phyloP scores from a whole-genome alignment of 2,888 invertebrate genomes.

The Sphaerophoria taeniata region DNA sequence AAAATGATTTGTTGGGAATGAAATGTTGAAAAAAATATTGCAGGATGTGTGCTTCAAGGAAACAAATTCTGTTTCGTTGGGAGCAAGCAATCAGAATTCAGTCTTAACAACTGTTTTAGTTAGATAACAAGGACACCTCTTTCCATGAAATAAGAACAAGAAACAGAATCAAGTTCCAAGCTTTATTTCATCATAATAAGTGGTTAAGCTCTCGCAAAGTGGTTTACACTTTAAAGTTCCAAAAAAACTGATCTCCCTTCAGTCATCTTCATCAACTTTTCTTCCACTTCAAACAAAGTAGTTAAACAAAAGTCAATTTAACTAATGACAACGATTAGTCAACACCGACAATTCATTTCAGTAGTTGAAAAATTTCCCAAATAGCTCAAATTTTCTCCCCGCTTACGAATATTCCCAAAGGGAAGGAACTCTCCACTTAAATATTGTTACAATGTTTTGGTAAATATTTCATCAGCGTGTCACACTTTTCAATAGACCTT shows the following conservation, averaged over 20 bases:
- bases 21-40: slow-evolving; percentile 13
- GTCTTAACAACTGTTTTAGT: too few relatives aligned
- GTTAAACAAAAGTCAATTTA: slow-evolving; percentile 6
- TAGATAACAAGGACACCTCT: too few relatives aligned
- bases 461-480: slow-evolving; percentile 61
- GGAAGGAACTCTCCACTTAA: not conserved
- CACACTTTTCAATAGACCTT: slow-evolving; percentile 27
- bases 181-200: too few relatives aligned
- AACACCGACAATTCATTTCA: slow-evolving; percentile 49
- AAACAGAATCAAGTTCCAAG: too few relatives aligned
- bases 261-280: not conserved
- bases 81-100: not conserved
- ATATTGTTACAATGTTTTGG: slow-evolving; percentile 45
- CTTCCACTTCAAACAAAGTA: not conserved
- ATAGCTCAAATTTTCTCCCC: not conserved
- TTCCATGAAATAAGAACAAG: too few relatives aligned
- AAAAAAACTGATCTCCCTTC: not conserved
- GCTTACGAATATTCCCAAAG: not conserved
- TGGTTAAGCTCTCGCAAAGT: too few relatives aligned
- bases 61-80: not conserved
- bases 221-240: not conserved
- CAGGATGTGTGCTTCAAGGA: slow-evolving; percentile 28
- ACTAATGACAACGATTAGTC: slow-evolving; percentile 43
- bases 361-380: slow-evolving; percentile 12
- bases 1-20: slow-evolving; percentile 24